These are phyloP conservation scores for Tetrapedia diversipes DNA, from an alignment of 2,888 invertebrate genomes.

Conservation along the genomic window DNA sequence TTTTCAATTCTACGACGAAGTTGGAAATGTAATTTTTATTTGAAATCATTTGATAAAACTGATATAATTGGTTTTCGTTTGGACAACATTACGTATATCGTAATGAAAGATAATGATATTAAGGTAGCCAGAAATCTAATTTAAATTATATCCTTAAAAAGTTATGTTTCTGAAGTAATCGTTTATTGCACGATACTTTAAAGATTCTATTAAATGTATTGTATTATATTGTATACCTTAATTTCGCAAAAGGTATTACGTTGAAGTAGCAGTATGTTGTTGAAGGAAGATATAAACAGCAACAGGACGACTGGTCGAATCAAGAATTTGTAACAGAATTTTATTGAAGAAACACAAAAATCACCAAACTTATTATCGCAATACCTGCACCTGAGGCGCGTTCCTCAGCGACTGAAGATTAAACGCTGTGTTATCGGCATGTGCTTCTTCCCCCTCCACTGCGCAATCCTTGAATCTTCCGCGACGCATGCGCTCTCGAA, in stretches of 20 bases:
- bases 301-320: not conserved
- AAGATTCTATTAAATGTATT: not conserved
- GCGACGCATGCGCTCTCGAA: constrained; percentile 24
- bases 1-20: not conserved
- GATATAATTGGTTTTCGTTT: not conserved
- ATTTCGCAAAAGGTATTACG: not conserved
- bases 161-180: no score
- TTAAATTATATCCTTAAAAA: no score
- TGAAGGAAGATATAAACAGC: not conserved
- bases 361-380: not conserved
- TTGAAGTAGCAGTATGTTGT: not conserved
- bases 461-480: not conserved
- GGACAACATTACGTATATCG: no score
- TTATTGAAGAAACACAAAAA: not conserved
- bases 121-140: no score
- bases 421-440: constrained; percentile 46
- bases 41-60: no score
- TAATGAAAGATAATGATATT: no score
- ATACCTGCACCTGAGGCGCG: constrained; percentile 37
- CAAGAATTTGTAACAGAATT: not conserved
- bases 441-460: constrained; percentile 43
- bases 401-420: constrained; percentile 50
- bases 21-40: no score
- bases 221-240: constrained; percentile 11
- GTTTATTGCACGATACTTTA: not conserved